These are phyloP conservation scores for Noctua pronuba DNA, from an alignment of 2,888 invertebrate species.

Conservation along the genomic window DNA sequence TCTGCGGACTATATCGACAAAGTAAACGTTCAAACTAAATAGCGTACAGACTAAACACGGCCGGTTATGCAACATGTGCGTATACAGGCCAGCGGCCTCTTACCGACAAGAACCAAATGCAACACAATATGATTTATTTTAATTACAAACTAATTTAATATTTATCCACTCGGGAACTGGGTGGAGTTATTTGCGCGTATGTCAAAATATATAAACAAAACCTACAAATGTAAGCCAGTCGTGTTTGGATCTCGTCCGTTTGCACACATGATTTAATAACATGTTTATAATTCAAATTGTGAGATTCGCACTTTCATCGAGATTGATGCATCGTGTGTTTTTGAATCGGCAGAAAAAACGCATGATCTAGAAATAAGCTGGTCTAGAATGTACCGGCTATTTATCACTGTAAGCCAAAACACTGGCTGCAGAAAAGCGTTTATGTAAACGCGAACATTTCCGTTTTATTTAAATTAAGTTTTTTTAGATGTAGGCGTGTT, in stretches of 20 bases:
- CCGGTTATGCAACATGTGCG: constrained; percentile 66
- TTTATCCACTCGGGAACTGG: constrained; percentile 55
- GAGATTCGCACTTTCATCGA: constrained; percentile 39
- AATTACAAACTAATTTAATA: constrained; percentile 60
- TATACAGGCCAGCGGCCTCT: constrained; percentile 55
- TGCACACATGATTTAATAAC: constrained; percentile 45
- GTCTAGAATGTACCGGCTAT: constrained; percentile 41
- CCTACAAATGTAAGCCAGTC: constrained; percentile 48
- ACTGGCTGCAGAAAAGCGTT: constrained; percentile 35
- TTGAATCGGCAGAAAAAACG: constrained; percentile 28
- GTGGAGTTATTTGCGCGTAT: constrained; percentile 57
- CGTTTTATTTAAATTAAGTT: constrained; percentile 45
- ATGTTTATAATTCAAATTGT: constrained; percentile 54
- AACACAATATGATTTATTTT: constrained; percentile 67
- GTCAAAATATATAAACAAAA: constrained; percentile 65
- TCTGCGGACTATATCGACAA: constrained; percentile 72
- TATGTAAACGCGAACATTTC: constrained; percentile 41
- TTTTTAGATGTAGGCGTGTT: constrained; percentile 37
- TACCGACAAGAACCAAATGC: constrained; percentile 62
- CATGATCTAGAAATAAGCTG: constrained; percentile 37
- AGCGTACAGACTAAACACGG: constrained; percentile 72
- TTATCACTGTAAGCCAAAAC: constrained; percentile 50
- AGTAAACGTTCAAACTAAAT: constrained; percentile 72
- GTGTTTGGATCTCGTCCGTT: constrained; percentile 49
- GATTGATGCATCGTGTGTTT: constrained; percentile 44